Conservation (phyloP, 2,113 vertebrate genomes). For the Hystrix brachyura region DNA sequence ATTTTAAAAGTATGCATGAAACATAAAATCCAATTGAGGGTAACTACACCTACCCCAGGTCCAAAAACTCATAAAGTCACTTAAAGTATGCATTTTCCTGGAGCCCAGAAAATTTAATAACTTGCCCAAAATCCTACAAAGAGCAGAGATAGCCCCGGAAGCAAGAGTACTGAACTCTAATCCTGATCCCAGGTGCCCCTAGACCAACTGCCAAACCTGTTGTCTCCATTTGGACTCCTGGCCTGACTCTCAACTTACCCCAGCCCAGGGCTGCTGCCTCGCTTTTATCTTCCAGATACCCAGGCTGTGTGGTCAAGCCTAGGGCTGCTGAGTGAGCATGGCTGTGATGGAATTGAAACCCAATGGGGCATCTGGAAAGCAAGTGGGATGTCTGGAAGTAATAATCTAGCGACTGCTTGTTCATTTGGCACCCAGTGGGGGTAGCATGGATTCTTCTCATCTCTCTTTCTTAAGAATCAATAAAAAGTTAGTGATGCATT, state of each 20-base stretch:
- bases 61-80: background rate
- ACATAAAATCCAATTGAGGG: background rate
- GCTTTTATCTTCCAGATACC: background rate
- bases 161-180: background rate
- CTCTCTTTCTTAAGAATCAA: conserved; percentile 75
- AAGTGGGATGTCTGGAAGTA: conserved; percentile 64
- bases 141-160: background rate
- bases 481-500: conserved; percentile 76
- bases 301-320: background rate
- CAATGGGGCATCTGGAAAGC: conserved; percentile 61
- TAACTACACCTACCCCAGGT: background rate
- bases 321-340: background rate
- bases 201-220: background rate
- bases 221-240: background rate
- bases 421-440: conserved; percentile 72
- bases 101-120: background rate
- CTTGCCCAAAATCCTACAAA: background rate
- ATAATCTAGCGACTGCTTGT: conserved; percentile 59
- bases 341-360: conserved; percentile 49
- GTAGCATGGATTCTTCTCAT: conserved; percentile 46
- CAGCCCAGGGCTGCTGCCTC: background rate
- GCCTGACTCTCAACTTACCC: background rate
- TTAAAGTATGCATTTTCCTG: background rate
- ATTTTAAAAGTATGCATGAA: conserved; percentile 48
- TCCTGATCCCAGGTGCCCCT: too few species aligned